Percentiles rank a stretch among this genome's conserved stretches.
Conservation (phyloP, 2,113 vertebrate species). For the Vireo altiloquus region DNA sequence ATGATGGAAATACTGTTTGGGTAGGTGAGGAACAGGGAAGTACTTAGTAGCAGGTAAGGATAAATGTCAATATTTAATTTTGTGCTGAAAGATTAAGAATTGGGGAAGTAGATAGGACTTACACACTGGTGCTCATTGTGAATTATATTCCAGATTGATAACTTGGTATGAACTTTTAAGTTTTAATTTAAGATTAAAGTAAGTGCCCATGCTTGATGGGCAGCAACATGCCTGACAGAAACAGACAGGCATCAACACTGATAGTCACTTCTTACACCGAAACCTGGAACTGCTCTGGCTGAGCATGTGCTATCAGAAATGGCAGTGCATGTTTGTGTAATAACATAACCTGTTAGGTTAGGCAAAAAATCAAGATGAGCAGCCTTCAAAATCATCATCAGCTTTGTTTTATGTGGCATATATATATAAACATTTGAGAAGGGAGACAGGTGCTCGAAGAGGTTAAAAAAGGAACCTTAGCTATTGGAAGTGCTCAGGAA, state of each 20-base stretch:
- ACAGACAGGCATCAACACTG: background rate
- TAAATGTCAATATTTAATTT: background rate
- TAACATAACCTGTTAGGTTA: background rate
- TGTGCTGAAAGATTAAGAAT: background rate
- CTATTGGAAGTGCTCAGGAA: background rate
- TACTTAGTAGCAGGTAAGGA: background rate
- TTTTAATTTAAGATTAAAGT: background rate
- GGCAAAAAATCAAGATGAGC: background rate
- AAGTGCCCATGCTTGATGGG: background rate
- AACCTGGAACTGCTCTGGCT: background rate
- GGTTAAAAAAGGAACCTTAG: background rate
- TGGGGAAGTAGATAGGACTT: background rate
- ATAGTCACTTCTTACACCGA: background rate
- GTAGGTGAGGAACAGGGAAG: background rate
- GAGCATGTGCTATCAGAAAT: background rate
- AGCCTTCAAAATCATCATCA: background rate
- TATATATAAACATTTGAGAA: background rate
- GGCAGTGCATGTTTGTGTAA: background rate
- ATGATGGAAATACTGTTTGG: background rate
- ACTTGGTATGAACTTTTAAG: background rate
- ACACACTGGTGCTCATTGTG: background rate
- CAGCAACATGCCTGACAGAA: background rate
- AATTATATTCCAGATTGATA: background rate
- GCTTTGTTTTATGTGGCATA: background rate
- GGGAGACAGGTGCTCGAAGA: background rate